phyloP scores from a whole-genome alignment of 2,797 vertebrate genomes.

The Bucorvus abyssinicus region DNA sequence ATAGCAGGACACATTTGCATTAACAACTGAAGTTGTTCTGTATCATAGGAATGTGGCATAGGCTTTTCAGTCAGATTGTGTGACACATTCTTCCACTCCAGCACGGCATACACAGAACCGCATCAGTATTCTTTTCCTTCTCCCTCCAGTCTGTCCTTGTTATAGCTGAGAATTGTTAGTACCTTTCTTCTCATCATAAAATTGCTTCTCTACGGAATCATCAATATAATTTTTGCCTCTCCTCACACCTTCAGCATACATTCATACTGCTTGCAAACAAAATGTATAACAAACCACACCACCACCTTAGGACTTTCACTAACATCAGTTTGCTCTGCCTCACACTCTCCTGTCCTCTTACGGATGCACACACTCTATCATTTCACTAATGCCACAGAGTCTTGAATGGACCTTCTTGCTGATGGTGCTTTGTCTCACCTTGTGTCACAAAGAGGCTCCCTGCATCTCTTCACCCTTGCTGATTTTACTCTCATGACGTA shows the following conservation, averaged over 20 bases:
- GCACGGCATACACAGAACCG: background rate
- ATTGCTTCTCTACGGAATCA: background rate
- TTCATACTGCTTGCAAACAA: background rate
- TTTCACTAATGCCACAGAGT: background rate
- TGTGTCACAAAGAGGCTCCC: background rate
- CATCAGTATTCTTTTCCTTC: conserved; percentile 6
- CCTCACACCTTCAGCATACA: background rate
- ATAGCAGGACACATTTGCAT: conserved; percentile 43
- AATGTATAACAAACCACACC: background rate
- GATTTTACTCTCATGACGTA: background rate
- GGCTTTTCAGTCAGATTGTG: background rate
- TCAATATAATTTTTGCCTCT: background rate
- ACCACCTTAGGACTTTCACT: background rate
- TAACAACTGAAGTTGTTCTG: conserved; percentile 2
- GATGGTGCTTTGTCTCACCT: background rate
- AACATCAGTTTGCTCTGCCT: background rate
- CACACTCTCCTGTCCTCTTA: background rate
- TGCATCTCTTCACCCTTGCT: background rate
- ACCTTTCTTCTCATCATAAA: background rate
- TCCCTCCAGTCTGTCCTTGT: background rate
- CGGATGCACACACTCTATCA: accelerated
- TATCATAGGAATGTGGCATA: background rate
- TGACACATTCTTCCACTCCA: background rate
- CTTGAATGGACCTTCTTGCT: background rate
- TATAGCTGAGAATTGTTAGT: background rate